Conservation (phyloP, 2,113 vertebrate genomes). For the Eclectus roratus region DNA sequence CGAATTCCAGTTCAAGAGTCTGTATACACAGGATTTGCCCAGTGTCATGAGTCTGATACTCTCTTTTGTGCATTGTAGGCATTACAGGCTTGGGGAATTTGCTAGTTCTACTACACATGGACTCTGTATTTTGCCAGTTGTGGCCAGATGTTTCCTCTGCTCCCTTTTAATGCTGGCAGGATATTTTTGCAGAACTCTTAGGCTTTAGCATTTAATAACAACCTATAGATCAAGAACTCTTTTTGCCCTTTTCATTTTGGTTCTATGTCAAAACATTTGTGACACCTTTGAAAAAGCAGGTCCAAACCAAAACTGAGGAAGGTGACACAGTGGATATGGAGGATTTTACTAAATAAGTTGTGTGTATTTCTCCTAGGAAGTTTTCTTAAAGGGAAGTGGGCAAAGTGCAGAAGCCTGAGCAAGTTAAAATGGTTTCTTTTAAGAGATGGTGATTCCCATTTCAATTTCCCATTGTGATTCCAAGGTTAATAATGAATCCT, state of each 20-base stretch:
- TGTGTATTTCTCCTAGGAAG: background rate
- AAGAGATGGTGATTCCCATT: background rate
- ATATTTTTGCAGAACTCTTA: background rate
- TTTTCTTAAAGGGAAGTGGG: background rate
- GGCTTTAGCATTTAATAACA: background rate
- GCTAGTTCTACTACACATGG: background rate
- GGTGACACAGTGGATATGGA: accelerated
- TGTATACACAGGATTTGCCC: background rate
- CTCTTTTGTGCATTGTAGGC: background rate
- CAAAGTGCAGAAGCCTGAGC: background rate
- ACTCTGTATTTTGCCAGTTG: background rate
- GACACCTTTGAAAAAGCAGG: background rate
- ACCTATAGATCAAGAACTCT: background rate
- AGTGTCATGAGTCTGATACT: background rate
- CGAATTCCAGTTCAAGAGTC: background rate
- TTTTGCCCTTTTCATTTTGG: background rate
- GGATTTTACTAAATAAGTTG: background rate
- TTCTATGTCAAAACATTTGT: background rate
- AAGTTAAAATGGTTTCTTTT: background rate
- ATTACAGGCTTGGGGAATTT: background rate
- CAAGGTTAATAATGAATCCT: background rate
- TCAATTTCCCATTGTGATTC: background rate
- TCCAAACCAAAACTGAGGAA: background rate
- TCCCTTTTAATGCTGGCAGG: background rate
- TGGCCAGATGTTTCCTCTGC: background rate